These are phyloP conservation scores for Scomber scombrus DNA, from an alignment of 2,113 vertebrate species.

Conservation along the genomic window DNA sequence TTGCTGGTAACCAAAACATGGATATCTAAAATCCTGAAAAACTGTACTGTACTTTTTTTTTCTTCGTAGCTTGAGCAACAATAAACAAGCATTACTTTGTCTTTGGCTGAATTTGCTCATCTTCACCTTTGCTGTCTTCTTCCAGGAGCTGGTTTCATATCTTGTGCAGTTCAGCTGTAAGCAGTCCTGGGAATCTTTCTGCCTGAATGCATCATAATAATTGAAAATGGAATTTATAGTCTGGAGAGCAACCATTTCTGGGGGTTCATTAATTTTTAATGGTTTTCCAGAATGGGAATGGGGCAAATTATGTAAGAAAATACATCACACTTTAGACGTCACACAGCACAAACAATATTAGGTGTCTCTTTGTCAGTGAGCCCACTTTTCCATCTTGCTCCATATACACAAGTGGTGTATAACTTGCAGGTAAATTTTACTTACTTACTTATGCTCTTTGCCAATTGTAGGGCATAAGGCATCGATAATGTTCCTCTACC, in stretches of 20 bases:
- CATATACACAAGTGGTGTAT: background rate
- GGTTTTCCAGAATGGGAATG: constrained; percentile 54
- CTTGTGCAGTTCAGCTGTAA: constrained; percentile 25
- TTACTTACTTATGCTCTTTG: no score
- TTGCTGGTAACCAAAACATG: no score
- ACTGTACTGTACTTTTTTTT: no score
- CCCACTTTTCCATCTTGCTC: background rate
- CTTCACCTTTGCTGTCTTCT: constrained; percentile 33
- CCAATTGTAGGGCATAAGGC: no score
- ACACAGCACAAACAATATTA: constrained; percentile 32
- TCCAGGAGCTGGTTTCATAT: constrained; percentile 39
- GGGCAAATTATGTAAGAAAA: constrained; percentile 62
- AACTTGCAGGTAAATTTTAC: background rate
- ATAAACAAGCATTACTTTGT: background rate
- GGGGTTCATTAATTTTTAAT: constrained; percentile 69
- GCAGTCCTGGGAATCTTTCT: constrained; percentile 37
- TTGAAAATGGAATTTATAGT: constrained; percentile 71
- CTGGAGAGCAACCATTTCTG: constrained; percentile 51
- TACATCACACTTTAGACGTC: constrained; percentile 35
- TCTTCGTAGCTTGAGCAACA: background rate
- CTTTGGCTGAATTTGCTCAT: constrained; percentile 14
- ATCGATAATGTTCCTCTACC: no score
- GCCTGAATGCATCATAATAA: constrained; percentile 65
- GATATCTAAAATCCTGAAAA: no score
- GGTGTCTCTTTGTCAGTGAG: background rate